Conservation (phyloP, 64 coral and sea anemone genomes). For the Exaiptasia diaphana region DNA sequence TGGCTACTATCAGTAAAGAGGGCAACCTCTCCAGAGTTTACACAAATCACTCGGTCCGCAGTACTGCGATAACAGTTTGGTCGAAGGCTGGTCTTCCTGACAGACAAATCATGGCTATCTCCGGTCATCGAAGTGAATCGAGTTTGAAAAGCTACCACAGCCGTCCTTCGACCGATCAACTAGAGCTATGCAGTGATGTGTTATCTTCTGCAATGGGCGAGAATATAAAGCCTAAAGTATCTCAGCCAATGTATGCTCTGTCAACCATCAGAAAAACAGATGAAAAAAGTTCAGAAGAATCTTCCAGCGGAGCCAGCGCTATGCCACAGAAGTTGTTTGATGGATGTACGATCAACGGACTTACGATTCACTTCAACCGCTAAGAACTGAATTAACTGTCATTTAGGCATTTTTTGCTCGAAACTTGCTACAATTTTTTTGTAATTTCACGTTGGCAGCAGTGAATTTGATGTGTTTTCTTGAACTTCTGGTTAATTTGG, state of each 20-base stretch:
- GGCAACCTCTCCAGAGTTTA: too few relatives aligned
- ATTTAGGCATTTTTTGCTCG: too few relatives aligned
- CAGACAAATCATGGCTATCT: conserved; percentile 16
- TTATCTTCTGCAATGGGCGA: conserved; percentile 1
- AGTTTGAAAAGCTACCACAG: conserved; percentile 13
- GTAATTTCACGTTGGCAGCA: too few relatives aligned
- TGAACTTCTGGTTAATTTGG: too few relatives aligned
- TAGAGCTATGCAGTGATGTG: conserved; percentile 18
- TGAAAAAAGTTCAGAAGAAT: too few relatives aligned
- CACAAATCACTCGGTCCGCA: too few relatives aligned
- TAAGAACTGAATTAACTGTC: too few relatives aligned
- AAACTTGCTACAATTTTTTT: too few relatives aligned
- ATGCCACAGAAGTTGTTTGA: not conserved
- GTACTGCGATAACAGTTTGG: too few relatives aligned
- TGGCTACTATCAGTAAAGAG: too few relatives aligned
- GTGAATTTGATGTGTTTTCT: too few relatives aligned
- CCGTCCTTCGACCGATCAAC: not conserved
- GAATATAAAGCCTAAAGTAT: not conserved
- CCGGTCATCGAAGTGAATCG: conserved; percentile 5
- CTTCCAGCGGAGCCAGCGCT: not conserved
- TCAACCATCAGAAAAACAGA: too few relatives aligned
- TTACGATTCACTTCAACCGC: not conserved
- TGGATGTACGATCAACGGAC: not conserved
- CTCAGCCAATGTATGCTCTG: not conserved
- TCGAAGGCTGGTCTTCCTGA: not conserved